Conservation (phyloP, 2,888 invertebrate species). For the Drosophila limbata region DNA sequence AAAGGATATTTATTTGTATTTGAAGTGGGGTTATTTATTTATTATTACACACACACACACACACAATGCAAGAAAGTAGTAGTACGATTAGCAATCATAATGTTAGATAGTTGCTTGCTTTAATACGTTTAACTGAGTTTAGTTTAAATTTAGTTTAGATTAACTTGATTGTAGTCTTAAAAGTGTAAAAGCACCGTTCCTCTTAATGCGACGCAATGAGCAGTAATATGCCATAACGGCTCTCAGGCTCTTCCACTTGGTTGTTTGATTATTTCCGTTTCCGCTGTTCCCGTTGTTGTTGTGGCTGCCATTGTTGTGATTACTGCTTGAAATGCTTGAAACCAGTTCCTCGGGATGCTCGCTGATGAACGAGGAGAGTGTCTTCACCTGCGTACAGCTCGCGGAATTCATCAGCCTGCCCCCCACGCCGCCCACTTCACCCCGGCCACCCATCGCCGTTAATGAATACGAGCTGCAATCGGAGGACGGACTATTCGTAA, state of each 20-base stretch:
- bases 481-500: slow-evolving; percentile 78
- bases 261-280: slow-evolving; percentile 78
- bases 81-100: slow-evolving; percentile 53
- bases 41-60: slow-evolving; percentile 37
- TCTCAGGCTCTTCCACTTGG: slow-evolving; percentile 94
- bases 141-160: slow-evolving; percentile 21
- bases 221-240: slow-evolving; percentile 96
- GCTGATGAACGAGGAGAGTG: slow-evolving; percentile 72
- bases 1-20: background rate
- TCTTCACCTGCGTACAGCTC: slow-evolving; percentile 70
- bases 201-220: slow-evolving; percentile 95
- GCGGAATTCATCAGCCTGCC: slow-evolving; percentile 52
- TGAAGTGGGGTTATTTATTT: slow-evolving; percentile 27
- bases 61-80: slow-evolving; percentile 54
- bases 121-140: slow-evolving; percentile 18
- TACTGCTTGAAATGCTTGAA: slow-evolving; percentile 29
- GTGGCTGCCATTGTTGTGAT: slow-evolving; percentile 23
- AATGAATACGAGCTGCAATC: slow-evolving; percentile 65
- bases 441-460: slow-evolving; percentile 14
- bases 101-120: slow-evolving; percentile 54
- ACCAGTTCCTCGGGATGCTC: slow-evolving; percentile 70
- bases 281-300: slow-evolving; percentile 9
- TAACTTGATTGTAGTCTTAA: slow-evolving; percentile 40
- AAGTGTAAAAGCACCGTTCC: slow-evolving; percentile 87
- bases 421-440: slow-evolving; percentile 9